Evolutionary conservation across 2,797 vertebrate genomes (phyloP).

Genomic region (Pipistrellus pipistrellus): DNA sequence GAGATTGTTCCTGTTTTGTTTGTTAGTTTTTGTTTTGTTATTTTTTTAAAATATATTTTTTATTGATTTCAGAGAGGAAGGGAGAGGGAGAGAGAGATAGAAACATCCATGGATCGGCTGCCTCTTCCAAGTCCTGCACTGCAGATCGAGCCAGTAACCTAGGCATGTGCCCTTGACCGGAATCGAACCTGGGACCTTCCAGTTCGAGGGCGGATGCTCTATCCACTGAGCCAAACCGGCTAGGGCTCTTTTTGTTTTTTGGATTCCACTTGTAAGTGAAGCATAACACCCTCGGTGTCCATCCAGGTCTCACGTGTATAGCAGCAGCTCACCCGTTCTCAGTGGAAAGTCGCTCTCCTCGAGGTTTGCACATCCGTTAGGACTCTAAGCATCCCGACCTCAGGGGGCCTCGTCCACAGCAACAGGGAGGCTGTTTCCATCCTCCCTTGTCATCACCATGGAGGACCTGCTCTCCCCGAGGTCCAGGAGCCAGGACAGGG

Average conservation of each 20-base stretch:
- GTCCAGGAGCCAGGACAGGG: background rate
- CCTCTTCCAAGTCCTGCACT: too few species aligned
- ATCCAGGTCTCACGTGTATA: background rate
- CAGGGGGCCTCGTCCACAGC: background rate
- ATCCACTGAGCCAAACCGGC: too few species aligned
- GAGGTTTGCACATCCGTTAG: background rate
- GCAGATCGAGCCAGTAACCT: too few species aligned
- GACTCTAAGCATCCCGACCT: background rate
- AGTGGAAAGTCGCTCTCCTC: background rate
- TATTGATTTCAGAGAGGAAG: too few species aligned
- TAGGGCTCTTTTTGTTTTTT: background rate
- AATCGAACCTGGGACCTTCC: too few species aligned
- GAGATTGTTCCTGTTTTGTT: background rate
- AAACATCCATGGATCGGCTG: too few species aligned
- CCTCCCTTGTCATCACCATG: background rate
- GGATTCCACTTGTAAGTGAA: background rate
- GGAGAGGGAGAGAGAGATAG: too few species aligned
- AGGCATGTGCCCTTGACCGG: too few species aligned
- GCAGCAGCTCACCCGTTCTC: background rate
- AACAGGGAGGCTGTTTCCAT: background rate
- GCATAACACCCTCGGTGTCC: background rate
- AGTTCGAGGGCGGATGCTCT: too few species aligned
- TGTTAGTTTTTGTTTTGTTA: too few species aligned
- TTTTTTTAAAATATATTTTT: too few species aligned
- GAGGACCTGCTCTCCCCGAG: background rate